Conservation (phyloP, 2,113 vertebrate genomes). For the Megaptera novaeangliae region DNA sequence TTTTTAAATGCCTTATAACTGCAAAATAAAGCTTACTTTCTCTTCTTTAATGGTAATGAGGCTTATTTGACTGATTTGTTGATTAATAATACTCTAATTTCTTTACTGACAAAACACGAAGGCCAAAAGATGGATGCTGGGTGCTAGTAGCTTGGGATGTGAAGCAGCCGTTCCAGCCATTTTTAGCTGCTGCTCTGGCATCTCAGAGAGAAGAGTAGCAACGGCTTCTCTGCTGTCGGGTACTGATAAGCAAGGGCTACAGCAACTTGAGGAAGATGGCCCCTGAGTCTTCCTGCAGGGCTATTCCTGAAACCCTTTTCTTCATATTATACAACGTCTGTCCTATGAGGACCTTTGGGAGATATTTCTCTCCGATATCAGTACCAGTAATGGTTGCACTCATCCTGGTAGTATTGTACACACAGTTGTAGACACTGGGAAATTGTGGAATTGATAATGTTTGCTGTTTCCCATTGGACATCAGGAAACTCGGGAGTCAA, state of each 20-base stretch:
- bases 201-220: background rate
- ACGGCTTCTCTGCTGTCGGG: background rate
- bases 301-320: background rate
- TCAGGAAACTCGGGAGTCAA: background rate
- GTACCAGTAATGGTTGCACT: background rate
- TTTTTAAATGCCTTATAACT: slow-evolving; percentile 79
- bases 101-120: slow-evolving; percentile 63
- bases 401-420: background rate
- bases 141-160: background rate
- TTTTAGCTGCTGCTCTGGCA: no score
- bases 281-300: background rate
- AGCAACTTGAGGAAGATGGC: background rate
- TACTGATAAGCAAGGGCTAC: background rate
- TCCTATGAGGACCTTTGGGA: background rate
- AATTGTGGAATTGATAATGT: background rate
- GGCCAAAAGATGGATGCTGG: background rate
- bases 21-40: slow-evolving; percentile 75
- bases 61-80: slow-evolving; percentile 78
- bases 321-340: rapidly evolving
- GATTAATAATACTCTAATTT: slow-evolving; percentile 71
- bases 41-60: slow-evolving; percentile 75
- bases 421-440: background rate
- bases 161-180: background rate
- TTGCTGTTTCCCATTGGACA: background rate
- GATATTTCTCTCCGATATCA: background rate